These are phyloP conservation scores for Mongoloraphidia duomilia DNA, from an alignment of 2,888 invertebrate species.

Conservation along the genomic window DNA sequence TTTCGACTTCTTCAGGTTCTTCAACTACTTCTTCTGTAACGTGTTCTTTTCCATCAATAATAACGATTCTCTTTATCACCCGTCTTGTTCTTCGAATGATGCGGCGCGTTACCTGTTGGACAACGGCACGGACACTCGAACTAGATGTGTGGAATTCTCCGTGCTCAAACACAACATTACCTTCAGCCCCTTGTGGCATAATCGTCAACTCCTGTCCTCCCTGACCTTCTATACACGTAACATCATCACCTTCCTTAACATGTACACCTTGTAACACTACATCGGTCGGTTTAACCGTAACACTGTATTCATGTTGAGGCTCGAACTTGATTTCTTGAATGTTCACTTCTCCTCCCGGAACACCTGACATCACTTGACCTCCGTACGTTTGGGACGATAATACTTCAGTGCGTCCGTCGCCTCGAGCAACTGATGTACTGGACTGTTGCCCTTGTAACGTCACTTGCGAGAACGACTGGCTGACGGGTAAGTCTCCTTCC, in stretches of 20 bases:
- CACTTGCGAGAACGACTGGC: constrained; percentile 52
- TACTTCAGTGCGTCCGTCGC: constrained; percentile 47
- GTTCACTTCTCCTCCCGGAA: constrained; percentile 46
- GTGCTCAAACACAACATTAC: constrained; percentile 19
- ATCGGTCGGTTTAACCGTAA: constrained; percentile 34
- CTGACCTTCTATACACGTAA: constrained; percentile 20
- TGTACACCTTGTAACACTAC: constrained; percentile 26
- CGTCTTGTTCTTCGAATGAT: constrained; percentile 60
- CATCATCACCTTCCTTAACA: constrained; percentile 30
- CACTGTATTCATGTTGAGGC: constrained; percentile 42
- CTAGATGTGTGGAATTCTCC: constrained; percentile 41
- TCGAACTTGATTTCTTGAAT: constrained; percentile 50
- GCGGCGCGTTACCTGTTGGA: constrained; percentile 66
- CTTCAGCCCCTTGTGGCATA: constrained; percentile 20
- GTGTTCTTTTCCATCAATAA: constrained; percentile 72
- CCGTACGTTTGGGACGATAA: constrained; percentile 47
- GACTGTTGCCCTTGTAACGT: constrained; percentile 51
- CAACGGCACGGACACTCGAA: constrained; percentile 62
- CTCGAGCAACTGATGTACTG: constrained; percentile 38
- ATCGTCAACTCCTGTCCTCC: constrained; percentile 11
- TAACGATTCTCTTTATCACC: constrained; percentile 59
- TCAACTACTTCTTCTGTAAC: constrained; percentile 71
- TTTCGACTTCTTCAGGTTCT: constrained; percentile 66
- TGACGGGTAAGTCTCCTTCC: constrained; percentile 40
- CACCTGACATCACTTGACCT: constrained; percentile 44